These are phyloP conservation scores for Synaphobranchus kaupii DNA, from an alignment of 2,797 vertebrate genomes.

Conservation along the genomic window DNA sequence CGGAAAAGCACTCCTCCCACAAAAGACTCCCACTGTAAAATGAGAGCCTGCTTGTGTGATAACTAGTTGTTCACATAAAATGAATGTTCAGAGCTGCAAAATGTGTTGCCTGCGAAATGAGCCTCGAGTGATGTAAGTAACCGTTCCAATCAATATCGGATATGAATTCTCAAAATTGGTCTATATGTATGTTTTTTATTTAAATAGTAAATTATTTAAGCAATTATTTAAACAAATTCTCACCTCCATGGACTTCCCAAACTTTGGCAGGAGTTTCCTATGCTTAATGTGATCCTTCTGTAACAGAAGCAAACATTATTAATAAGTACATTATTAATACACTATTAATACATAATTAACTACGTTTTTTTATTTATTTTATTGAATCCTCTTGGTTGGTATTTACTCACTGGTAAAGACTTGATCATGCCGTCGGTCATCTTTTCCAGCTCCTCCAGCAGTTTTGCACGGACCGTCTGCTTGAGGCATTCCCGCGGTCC, in stretches of 20 bases:
- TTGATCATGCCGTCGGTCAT: slow-evolving; percentile 19
- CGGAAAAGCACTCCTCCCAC: too few relatives aligned
- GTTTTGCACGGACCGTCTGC: slow-evolving; percentile 14
- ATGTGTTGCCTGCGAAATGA: too few relatives aligned
- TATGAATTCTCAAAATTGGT: background rate
- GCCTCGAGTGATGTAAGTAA: too few relatives aligned
- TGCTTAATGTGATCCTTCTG: slow-evolving; percentile 42
- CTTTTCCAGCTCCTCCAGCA: slow-evolving; percentile 42
- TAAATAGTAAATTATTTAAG: background rate
- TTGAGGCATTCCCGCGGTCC: slow-evolving; percentile 24
- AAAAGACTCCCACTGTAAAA: too few relatives aligned
- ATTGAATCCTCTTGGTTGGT: background rate
- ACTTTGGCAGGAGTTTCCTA: slow-evolving; percentile 43
- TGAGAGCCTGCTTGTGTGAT: too few relatives aligned
- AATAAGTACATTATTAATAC: background rate
- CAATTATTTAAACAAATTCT: too few relatives aligned
- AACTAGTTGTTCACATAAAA: too few relatives aligned
- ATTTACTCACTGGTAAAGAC: slow-evolving; percentile 48
- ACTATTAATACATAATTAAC: background rate
- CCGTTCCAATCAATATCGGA: background rate
- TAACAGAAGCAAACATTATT: background rate
- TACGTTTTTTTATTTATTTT: too few relatives aligned
- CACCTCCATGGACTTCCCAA: slow-evolving; percentile 39
- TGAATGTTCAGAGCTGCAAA: background rate
- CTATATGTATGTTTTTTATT: background rate